Percentiles rank a stretch among this genome's conserved stretches.
Conservation (phyloP, 2,888 invertebrate genomes). For the Maniola hyperantus region DNA sequence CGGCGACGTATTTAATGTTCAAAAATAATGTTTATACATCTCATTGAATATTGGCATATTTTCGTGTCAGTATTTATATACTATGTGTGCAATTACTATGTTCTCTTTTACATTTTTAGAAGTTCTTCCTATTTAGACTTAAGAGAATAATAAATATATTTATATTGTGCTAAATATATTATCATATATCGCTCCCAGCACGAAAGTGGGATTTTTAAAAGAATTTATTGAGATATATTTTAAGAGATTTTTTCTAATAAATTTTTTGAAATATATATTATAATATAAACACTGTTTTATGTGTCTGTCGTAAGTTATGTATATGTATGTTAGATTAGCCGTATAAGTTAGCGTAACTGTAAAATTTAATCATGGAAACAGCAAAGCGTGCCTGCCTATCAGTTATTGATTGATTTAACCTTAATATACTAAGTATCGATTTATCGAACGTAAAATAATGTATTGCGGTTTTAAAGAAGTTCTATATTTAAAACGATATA, state of each 20-base stretch:
- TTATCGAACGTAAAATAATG: slow-evolving; percentile 43
- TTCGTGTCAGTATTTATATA: slow-evolving; percentile 59
- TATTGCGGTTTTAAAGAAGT: slow-evolving; percentile 52
- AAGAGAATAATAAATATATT: slow-evolving; percentile 68
- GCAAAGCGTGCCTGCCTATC: slow-evolving; percentile 64
- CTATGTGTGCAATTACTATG: slow-evolving; percentile 76
- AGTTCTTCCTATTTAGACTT: slow-evolving; percentile 77
- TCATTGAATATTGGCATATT: slow-evolving; percentile 43
- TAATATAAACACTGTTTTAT: slow-evolving; percentile 69
- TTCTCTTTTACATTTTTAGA: slow-evolving; percentile 69
- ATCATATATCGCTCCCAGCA: slow-evolving; percentile 62
- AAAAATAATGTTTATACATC: slow-evolving; percentile 33
- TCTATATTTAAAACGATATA: slow-evolving; percentile 51
- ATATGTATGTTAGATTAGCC: slow-evolving; percentile 54
- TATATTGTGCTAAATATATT: slow-evolving; percentile 66
- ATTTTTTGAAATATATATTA: slow-evolving; percentile 67
- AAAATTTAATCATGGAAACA: slow-evolving; percentile 54
- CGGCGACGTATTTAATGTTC: slow-evolving; percentile 26
- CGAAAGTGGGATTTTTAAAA: slow-evolving; percentile 59
- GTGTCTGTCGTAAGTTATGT: slow-evolving; percentile 72
- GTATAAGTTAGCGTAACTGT: slow-evolving; percentile 51
- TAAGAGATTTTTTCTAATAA: slow-evolving; percentile 79
- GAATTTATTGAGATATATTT: slow-evolving; percentile 77
- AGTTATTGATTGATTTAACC: slow-evolving; percentile 63
- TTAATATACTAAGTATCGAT: slow-evolving; percentile 59